Evolutionary conservation across 1,140 invertebrate genomes (phyloP), one percentile per base, ranked within the genome.

Genomic region (Whitmania pigra): DNA sequence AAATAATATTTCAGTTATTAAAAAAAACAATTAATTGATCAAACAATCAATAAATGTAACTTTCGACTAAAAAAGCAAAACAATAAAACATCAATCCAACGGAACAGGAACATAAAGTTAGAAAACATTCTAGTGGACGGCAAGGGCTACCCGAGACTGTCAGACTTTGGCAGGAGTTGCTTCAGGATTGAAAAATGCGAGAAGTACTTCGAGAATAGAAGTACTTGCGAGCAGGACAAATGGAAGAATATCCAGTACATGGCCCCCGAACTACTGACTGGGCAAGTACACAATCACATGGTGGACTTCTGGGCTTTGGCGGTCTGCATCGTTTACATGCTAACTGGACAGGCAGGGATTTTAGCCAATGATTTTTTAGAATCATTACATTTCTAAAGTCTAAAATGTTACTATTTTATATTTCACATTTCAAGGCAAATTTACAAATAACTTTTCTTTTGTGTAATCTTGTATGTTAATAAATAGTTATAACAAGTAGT

Each of bases 301-400:
- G 57, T 63, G 15, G 57, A 63, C 29, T 63, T 63, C 22, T 63
- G 57, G 57, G 57, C 57, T 25, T 63, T 63, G 22, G 57, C 57
- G 2, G 57, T 63, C 15, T 63, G 57, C 57, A 63, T 63, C 22
- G 57, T 63, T n/a, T 63, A 63, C 57, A 63, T 63, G 57, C 57
- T 63, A 15, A 63, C 57, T 15, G 57, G 57, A 31, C 57, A 63
- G 57, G 57, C 29, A 63, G 6, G 29, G 29, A 25, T n/a, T 13
- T 63, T 25, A 25, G 18, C 11, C 22, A 11, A 13, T 63, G 11
- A 13, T 18, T 63, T 63, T n/a, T 25, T 13, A 15, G 11, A 11
- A 63, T 63, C 2, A 57, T 57, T 57, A 3, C 6, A 36, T 36
- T 36, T 36, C 2, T 36, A 3, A 36, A 36, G 31, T 36, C 2